Evolutionary conservation across 35 echinoderm and acorn worm genomes (phyloP), one percentile per base, ranked within the genome.

Genomic region (Heliocidaris tuberculata): DNA sequence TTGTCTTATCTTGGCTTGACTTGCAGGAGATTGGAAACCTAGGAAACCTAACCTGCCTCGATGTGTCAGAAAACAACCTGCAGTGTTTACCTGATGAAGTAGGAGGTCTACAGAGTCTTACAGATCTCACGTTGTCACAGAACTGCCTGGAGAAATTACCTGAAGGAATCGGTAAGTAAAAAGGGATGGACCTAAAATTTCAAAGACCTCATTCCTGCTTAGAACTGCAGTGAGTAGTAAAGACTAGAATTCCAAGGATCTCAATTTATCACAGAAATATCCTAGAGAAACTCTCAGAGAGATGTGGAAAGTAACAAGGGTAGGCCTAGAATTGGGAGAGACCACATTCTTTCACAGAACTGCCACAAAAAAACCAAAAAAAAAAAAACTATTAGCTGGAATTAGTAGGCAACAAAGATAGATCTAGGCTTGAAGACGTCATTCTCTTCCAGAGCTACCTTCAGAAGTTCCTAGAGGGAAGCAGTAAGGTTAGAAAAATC

Each of bases 11-110:
- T 78, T 78, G 65, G 21, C 27, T 78, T 59, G 30, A 19, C 5
- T 95, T 94, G 17, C 91, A 99, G 98, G 98, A 99, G 95, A 96
- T 99, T 48, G 98, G 98, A 48, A 99, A 99, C 88, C 92, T 97
- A 13, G 50, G 78, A 21, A 99, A 96, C 42, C 92, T 97, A 59
- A 97, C 95, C 19, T 96, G 97, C 78, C 93, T 99, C 85, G 98
- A 99, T 95, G 94, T 99, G 27, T 99, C 98, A 47, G 98, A 99
- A 88, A 99, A 99, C 94, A 96, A 92, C 94, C 94, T 99, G 59
- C 97, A 99, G 59, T 50, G 90, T 93, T 88, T 99, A 94, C 98
- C 98, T 5, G 98, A 99, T 86, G 98, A 99, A 87, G 95, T 99
- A 12, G 94, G 96, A 31, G 98, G 98, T 24, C 95, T 99, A 7